A percentile compares a stretch with the other conserved stretches of the same genome.
Conservation (phyloP, 2,888 invertebrate genomes). For the Imbricaverruca yamaguchii region DNA sequence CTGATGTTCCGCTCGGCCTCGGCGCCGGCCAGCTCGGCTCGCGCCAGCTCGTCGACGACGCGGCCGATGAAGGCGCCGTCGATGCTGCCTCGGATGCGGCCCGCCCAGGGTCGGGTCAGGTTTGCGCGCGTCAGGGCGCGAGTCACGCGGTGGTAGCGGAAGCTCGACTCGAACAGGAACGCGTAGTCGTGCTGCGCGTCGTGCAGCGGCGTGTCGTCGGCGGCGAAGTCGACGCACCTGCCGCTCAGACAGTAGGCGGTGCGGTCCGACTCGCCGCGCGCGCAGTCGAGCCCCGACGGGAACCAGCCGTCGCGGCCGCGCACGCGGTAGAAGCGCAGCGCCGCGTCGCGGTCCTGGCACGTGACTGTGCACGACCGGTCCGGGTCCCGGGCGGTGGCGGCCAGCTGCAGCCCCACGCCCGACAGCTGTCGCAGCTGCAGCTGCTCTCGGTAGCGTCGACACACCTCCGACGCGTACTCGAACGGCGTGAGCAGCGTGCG, state of each 20-base stretch:
- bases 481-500: conserved; percentile 59
- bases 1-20: neutral
- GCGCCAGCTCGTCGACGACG: conserved; percentile 9
- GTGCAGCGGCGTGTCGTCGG: conserved; percentile 30
- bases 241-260: conserved; percentile 71
- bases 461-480: conserved; percentile 69
- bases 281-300: conserved; percentile 73
- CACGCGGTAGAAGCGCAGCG: conserved; percentile 71
- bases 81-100: neutral
- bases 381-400: conserved; percentile 67
- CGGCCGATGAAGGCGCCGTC: neutral
- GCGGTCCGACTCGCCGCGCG: conserved; percentile 51
- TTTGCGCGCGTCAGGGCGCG: neutral
- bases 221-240: conserved; percentile 49
- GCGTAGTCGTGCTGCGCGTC: conserved; percentile 27
- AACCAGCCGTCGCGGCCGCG: conserved; percentile 79
- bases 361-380: conserved; percentile 74
- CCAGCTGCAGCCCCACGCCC: conserved; percentile 74
- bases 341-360: conserved; percentile 67
- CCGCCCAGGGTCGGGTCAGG: neutral
- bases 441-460: conserved; percentile 66
- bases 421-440: conserved; percentile 59
- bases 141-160: conserved; percentile 11
- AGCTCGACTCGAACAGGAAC: conserved; percentile 7
- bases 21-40: neutral